Evolutionary conservation across 2,888 invertebrate genomes (phyloP), one percentile per base, ranked within the genome.

Genomic region (Ormyrus thymus): DNA sequence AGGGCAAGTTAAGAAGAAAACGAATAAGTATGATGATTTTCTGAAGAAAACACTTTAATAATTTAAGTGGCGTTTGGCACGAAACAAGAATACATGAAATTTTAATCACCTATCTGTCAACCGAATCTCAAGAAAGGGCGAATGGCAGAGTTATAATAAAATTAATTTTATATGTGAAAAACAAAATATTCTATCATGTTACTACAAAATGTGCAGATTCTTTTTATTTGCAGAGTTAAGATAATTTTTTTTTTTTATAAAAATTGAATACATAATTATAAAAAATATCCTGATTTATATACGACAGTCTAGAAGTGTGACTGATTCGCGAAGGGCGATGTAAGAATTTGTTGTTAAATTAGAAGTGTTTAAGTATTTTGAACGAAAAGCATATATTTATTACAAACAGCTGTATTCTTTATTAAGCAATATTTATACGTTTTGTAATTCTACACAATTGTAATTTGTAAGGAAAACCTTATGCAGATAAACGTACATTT

Each of bases 361-460:
- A 81, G 73, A 79, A 76, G 70, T 79, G 70, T 79, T 79, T 78
- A 74, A 78, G 45, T 78, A 71, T 81, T 78, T 78, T 72, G 78
- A 78, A 69, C 69, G 62, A 72, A 70, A 79, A 81, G 15, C 79
- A 85, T 86, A 84, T 86, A 86, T 86, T 85, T 86, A 86, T 86
- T 86, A 85, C 82, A 83, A 81, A 76, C 84, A 84, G 80, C 81
- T 86, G 83, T 84, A 84, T 85, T 86, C 82, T 85, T 83, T 84
- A 85, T 81, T 86, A 84, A 86, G 84, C 85, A 86, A 86, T 87
- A 86, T 87, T 87, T 88, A 86, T 88, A 87, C 85, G 77, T 88
- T 87, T 87, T 87, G 84, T 86, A 87, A 85, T 83, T 82, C 83
- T 86, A 83, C 81, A 84, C 80, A 84, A 82, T 84, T 83, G 80